Evolutionary conservation across 2,888 invertebrate genomes (phyloP).

Genomic region (Troides helena): DNA sequence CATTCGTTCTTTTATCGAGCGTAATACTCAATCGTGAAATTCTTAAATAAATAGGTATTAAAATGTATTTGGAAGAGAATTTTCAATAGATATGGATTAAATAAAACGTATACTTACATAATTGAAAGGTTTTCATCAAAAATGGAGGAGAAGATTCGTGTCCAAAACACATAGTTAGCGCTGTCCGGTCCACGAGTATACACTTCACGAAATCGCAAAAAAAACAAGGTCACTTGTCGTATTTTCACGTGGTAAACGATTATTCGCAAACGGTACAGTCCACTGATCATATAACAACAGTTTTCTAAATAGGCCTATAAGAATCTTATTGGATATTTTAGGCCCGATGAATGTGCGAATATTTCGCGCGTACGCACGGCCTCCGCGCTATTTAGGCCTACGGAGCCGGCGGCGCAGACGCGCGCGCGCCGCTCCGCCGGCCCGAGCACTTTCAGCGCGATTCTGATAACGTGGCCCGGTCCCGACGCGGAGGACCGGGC

Average conservation of each 20-base stretch:
- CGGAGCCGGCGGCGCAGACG: constrained; percentile 32
- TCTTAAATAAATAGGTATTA: constrained; percentile 28
- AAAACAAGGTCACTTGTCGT: constrained; percentile 41
- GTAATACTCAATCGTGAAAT: not conserved
- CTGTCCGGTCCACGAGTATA: constrained; percentile 40
- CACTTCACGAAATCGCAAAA: constrained; percentile 54
- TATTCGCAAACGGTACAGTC: constrained; percentile 47
- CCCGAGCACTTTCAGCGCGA: constrained; percentile 31
- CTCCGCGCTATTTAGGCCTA: constrained; percentile 68
- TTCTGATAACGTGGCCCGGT: constrained; percentile 31
- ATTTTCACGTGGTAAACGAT: constrained; percentile 45
- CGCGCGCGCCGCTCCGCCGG: constrained; percentile 37
- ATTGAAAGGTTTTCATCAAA: constrained; percentile 32
- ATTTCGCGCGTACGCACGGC: constrained; percentile 57
- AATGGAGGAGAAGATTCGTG: constrained; percentile 43
- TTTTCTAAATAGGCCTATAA: constrained; percentile 74
- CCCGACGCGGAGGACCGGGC: constrained; percentile 42
- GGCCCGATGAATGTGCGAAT: constrained; percentile 57
- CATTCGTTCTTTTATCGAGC: not conserved
- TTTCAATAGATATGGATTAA: constrained; percentile 31
- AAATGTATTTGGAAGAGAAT: constrained; percentile 22
- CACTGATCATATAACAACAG: constrained; percentile 38
- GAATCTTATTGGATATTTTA: constrained; percentile 69
- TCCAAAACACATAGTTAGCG: constrained; percentile 17
- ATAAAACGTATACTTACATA: constrained; percentile 53